Evolutionary conservation across 2,888 invertebrate species (phyloP), one percentile per base, ranked within the genome.

Genomic region (Globia sparganii): DNA sequence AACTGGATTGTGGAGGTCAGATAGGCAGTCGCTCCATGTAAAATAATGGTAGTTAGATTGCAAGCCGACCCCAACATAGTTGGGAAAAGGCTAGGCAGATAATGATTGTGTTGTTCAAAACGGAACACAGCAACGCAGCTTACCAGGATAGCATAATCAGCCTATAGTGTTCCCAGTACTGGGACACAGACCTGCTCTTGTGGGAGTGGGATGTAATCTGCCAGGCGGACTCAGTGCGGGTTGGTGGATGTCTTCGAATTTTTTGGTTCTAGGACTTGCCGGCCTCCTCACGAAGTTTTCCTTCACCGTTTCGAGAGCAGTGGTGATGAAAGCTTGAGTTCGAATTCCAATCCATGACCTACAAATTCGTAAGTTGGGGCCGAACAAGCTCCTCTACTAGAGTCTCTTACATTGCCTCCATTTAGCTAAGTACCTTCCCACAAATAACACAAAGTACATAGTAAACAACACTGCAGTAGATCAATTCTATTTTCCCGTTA

Each of bases 401-500:
- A 66, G 13, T 67, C 15, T 67, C 0, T 43, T 66, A 43, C 13
- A 21, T 43, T 21, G 28, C 43, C 25, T 46, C 43, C 15, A 31
- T 46, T 31, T 15, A 43, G 15, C 28, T 31, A n/a, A 56, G 4
- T n/a, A 31, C 21, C 34, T 46, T 56, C 6, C 40, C 5, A 49
- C 6, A n/a, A 28, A 53, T 43, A 72, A 46, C 2, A 43, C 34
- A 75, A 78, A 21, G 11, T 37, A 25, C 21, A 58, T 25, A 68
- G 62, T 67, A 56, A 65, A 86, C 40, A 65, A 49, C 28, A 68
- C 46, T 73, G 76, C 74, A 85, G 72, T 77, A 81, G 75, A 78
- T 75, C 68, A 82, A 80, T 85, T 84, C 64, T 40, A 62, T 75
- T 82, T 88, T 83, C 84, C 85, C 81, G 86, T 87, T 90, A 86